Conservation (phyloP, 2,888 invertebrate genomes). For the Lasioglossum villosulum region DNA sequence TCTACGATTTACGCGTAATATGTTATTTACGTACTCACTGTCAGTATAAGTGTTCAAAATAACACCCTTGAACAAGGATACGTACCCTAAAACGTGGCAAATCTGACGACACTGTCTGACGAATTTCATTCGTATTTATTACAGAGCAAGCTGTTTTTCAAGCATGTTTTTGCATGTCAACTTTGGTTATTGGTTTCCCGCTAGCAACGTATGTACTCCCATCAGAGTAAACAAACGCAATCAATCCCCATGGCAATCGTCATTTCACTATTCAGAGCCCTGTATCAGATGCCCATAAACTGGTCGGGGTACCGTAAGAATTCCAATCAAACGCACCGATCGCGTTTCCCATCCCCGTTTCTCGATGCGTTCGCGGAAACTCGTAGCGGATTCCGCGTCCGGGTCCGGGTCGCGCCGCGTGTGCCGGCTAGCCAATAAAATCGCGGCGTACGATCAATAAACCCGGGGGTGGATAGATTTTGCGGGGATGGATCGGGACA, state of each 20-base stretch:
- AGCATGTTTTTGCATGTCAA: too few species aligned
- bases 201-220: background rate
- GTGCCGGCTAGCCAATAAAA: slow-evolving; percentile 16
- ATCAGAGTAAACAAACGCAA: background rate
- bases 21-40: too few species aligned
- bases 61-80: too few species aligned
- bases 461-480: background rate
- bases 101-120: too few species aligned
- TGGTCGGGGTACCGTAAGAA: slow-evolving; percentile 2
- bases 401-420: background rate
- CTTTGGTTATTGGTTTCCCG: too few species aligned
- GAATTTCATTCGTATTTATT: too few species aligned
- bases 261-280: background rate
- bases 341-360: background rate
- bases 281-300: background rate
- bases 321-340: background rate
- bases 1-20: too few species aligned
- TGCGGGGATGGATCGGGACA: background rate
- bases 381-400: background rate
- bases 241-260: background rate
- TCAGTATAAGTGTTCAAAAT: too few species aligned
- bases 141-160: too few species aligned
- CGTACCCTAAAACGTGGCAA: too few species aligned
- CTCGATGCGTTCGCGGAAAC: background rate
- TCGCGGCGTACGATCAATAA: slow-evolving; percentile 25